Conservation (phyloP, 2,797 vertebrate genomes). For the Graptemys geographica region DNA sequence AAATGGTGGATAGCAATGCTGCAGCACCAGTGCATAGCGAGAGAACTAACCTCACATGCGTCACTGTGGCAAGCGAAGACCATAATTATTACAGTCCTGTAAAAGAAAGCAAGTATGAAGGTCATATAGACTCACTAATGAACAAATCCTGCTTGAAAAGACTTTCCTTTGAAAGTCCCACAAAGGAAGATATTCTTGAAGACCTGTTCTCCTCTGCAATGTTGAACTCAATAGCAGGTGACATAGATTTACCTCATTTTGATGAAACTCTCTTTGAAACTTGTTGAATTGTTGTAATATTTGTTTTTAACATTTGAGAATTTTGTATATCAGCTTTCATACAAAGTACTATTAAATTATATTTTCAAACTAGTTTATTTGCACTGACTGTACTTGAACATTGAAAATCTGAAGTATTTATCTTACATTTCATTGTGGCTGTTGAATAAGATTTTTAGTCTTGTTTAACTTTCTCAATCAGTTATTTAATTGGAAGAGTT, state of each 20-base stretch:
- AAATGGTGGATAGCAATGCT: slow-evolving; percentile 70
- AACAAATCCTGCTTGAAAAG: slow-evolving; percentile 41
- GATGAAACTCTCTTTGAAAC: slow-evolving; percentile 85
- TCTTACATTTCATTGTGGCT: slow-evolving; percentile 7
- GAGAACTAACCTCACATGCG: slow-evolving; percentile 20
- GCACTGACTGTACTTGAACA: slow-evolving; percentile 66
- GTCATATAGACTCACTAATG: background rate
- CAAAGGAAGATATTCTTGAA: slow-evolving; percentile 83
- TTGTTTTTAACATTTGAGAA: slow-evolving; percentile 42
- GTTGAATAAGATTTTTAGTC: slow-evolving; percentile 4
- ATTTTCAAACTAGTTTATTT: slow-evolving; percentile 65
- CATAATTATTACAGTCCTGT: slow-evolving; percentile 61
- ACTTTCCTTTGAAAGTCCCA: slow-evolving; percentile 62
- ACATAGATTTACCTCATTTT: slow-evolving; percentile 85
- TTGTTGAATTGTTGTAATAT: slow-evolving; percentile 57
- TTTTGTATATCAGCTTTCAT: slow-evolving; percentile 69
- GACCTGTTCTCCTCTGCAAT: slow-evolving; percentile 85
- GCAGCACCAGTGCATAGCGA: background rate
- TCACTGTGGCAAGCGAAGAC: background rate
- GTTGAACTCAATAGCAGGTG: slow-evolving; percentile 76
- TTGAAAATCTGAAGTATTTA: slow-evolving; percentile 4
- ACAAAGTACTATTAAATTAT: slow-evolving; percentile 57
- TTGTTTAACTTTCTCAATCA: slow-evolving; percentile 37
- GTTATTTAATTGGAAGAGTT: slow-evolving; percentile 4
- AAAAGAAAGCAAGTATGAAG: slow-evolving; percentile 19